Evolutionary conservation across 2,888 invertebrate genomes (phyloP), one percentile per base, ranked within the genome.

Genomic region (Idaea aversata): DNA sequence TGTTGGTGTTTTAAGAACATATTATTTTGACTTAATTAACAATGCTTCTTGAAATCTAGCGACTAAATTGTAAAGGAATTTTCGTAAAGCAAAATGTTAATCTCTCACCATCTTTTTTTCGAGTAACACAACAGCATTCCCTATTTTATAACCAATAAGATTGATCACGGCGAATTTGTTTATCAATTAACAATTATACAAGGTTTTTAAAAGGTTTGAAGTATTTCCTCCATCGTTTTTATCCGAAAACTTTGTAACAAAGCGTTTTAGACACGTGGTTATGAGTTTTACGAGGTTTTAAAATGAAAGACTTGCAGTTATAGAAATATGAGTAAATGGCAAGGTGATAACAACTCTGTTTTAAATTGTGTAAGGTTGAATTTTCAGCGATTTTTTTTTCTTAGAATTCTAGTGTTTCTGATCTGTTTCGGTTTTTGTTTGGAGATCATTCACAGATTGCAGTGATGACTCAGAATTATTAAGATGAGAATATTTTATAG

Each of bases 171-270:
- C 64, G 59, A 64, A 66, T 72, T 70, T 69, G 63, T 77, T 65
- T 74, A 70, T 74, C 78, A 78, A 83, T 83, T 83, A 82, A 34
- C 80, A 75, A 82, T 82, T 82, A 76, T 73, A 73, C 72, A 79
- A 77, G 80, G 79, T 72, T 73, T 78, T 68, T 78, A 76, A 71
- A 77, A 75, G 67, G 65, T 68, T 74, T 70, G 62, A 65, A 66
- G 69, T 71, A 68, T 70, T 71, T 73, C 70, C 73, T 70, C 77
- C 73, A 77, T 74, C 72, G 70, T 47, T 47, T 47, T 47, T 47
- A 13, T 7, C 13, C 47, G 13, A 47, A 13, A 13, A 47, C 13
- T 47, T 47, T 13, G 47, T 47, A 47, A 13, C 25, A 25, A 47
- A 47, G 10, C 47, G 7, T 47, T 47, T 47, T 47, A 47, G 47